A percentile compares a stretch with the other conserved stretches of the same genome.
These are phyloP conservation scores for Nothoprocta perdicaria DNA, from an alignment of 2,113 vertebrate species.

Conservation along the genomic window DNA sequence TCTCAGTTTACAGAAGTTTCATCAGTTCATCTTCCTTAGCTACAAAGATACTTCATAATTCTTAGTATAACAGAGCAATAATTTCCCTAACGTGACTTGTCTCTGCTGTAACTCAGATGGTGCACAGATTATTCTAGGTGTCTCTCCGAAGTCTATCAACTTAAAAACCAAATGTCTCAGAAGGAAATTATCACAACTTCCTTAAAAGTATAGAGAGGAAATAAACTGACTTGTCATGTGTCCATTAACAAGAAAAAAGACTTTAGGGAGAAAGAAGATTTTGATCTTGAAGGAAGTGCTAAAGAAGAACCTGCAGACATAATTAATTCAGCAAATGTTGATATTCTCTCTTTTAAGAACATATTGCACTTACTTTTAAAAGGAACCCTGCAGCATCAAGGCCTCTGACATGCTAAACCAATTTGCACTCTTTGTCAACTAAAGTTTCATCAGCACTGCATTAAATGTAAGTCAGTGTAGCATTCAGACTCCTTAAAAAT, in stretches of 20 bases:
- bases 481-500: neutral
- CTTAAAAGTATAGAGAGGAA: neutral
- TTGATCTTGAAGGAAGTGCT: neutral
- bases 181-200: neutral
- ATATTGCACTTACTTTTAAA: neutral
- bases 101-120: neutral
- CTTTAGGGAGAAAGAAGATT: neutral
- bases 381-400: fast-evolving
- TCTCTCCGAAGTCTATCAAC: neutral
- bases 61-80: neutral
- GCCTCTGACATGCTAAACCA: neutral
- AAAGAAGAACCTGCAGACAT: neutral
- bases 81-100: neutral
- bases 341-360: neutral
- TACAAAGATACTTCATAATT: neutral
- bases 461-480: neutral
- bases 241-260: neutral
- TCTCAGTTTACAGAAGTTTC: neutral
- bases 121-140: neutral
- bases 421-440: neutral
- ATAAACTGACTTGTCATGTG: neutral
- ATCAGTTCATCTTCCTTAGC: neutral
- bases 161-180: neutral
- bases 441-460: neutral
- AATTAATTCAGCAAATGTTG: neutral